Evolutionary conservation across 2,797 vertebrate genomes (phyloP).

Genomic region (Acanthurus leucopareius): DNA sequence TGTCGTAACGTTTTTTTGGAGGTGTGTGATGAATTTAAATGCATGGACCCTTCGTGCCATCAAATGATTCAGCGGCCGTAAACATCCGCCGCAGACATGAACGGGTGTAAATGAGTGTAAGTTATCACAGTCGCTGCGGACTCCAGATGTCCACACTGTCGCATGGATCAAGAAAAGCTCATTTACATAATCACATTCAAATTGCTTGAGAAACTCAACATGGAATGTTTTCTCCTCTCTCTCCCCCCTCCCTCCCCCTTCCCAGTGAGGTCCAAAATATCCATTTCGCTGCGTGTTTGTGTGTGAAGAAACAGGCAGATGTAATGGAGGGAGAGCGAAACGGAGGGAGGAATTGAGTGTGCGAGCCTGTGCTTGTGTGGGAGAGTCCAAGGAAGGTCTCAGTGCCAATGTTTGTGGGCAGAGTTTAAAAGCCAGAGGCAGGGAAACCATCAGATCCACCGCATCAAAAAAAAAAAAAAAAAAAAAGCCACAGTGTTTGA

Average conservation of each 20-base stretch:
- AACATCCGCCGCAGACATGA: constrained; percentile 47
- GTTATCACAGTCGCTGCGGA: constrained; percentile 63
- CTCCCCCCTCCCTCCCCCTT: too few relatives aligned
- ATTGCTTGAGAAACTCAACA: constrained; percentile 67
- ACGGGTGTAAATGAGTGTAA: constrained; percentile 34
- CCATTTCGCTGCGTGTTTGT: constrained; percentile 33
- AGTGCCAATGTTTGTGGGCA: constrained; percentile 62
- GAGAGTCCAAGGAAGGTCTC: constrained; percentile 52
- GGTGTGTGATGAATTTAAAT: constrained; percentile 58
- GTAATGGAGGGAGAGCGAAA: constrained; percentile 42
- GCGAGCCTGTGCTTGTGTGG: constrained; percentile 57
- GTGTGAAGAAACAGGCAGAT: constrained; percentile 35
- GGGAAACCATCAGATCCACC: constrained; percentile 48
- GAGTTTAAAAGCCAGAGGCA: constrained; percentile 52
- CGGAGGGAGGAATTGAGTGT: constrained; percentile 53
- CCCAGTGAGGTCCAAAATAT: constrained; percentile 40
- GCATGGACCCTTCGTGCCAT: constrained; percentile 27
- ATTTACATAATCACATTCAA: constrained; percentile 80
- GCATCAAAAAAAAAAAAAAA: constrained; percentile 43
- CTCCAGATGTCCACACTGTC: constrained; percentile 71
- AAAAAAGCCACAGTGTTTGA: constrained; percentile 19
- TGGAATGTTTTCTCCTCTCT: constrained; percentile 19
- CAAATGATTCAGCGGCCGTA: constrained; percentile 55
- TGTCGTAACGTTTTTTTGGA: constrained; percentile 22
- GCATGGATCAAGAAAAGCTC: constrained; percentile 59